These are phyloP conservation scores for Physeter macrocephalus DNA, from an alignment of 2,113 vertebrate species.

Conservation along the genomic window DNA sequence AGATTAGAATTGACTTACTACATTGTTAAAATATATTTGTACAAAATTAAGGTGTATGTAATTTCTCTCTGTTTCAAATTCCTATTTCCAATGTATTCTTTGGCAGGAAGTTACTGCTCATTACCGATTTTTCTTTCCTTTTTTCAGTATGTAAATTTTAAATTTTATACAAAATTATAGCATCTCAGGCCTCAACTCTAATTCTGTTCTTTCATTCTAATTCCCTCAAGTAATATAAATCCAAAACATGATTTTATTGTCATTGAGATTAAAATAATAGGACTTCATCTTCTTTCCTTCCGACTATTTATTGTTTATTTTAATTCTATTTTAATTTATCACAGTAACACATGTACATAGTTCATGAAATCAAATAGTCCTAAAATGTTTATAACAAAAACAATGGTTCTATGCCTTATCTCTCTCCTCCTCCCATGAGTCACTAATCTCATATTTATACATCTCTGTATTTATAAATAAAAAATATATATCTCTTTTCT, in stretches of 20 bases:
- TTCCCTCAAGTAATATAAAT: conserved; percentile 19
- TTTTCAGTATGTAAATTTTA: conserved; percentile 14
- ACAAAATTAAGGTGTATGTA: not conserved
- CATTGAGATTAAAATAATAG: conserved; percentile 4
- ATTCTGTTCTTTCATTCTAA: conserved; percentile 5
- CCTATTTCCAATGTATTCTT: not conserved
- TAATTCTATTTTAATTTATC: conserved; percentile 24
- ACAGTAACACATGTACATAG: not conserved
- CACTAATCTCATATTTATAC: not conserved
- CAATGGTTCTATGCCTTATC: not conserved
- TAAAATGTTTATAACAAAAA: not conserved
- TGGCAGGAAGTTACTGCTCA: not conserved
- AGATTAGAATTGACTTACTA: not conserved
- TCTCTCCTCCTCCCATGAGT: not conserved
- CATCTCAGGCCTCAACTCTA: not conserved
- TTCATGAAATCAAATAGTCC: not conserved
- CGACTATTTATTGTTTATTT: not conserved
- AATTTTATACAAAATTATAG: conserved; percentile 40
- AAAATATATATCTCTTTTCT: not conserved
- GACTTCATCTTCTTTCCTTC: not conserved
- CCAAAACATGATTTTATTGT: conserved; percentile 27
- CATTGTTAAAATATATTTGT: not conserved
- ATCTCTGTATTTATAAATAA: not conserved
- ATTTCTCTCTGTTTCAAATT: conserved; percentile 25
- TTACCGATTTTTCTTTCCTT: conserved; percentile 15